These are phyloP conservation scores for Hormiphora californensis DNA, from an alignment of 37 sponge, comb jelly and placozoan species.

Conservation along the genomic window DNA sequence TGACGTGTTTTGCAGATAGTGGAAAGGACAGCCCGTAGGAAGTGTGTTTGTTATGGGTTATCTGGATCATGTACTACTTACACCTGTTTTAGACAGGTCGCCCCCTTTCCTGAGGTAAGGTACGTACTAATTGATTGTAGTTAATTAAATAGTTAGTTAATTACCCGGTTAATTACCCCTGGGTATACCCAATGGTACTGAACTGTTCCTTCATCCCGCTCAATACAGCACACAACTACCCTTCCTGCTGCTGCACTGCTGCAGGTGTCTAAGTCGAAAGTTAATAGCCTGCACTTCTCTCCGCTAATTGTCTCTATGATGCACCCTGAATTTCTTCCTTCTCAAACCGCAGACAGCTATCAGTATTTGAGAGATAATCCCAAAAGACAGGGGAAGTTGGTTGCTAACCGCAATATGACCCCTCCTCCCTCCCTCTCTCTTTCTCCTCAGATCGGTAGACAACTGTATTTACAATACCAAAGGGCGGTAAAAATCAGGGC, in stretches of 20 bases:
- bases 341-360: background rate
- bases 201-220: background rate
- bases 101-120: constrained; percentile 23
- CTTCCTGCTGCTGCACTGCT: too few relatives aligned
- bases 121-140: too few relatives aligned
- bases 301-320: background rate
- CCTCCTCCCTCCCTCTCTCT: background rate
- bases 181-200: too few relatives aligned
- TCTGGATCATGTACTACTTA: constrained; percentile 21
- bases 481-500: background rate
- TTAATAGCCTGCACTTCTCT: too few relatives aligned
- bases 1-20: background rate
- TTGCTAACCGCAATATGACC: too few relatives aligned
- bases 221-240: too few relatives aligned
- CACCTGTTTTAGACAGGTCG: constrained; percentile 11
- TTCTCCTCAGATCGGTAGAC: background rate
- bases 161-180: too few relatives aligned
- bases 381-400: too few relatives aligned
- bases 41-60: background rate
- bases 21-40: constrained; percentile 8
- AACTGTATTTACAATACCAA: background rate
- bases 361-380: background rate
- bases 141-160: too few relatives aligned
- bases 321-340: background rate
- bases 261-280: too few relatives aligned